phyloP scores from a whole-genome alignment of 1,140 invertebrate species.

The Bombyx mori region DNA sequence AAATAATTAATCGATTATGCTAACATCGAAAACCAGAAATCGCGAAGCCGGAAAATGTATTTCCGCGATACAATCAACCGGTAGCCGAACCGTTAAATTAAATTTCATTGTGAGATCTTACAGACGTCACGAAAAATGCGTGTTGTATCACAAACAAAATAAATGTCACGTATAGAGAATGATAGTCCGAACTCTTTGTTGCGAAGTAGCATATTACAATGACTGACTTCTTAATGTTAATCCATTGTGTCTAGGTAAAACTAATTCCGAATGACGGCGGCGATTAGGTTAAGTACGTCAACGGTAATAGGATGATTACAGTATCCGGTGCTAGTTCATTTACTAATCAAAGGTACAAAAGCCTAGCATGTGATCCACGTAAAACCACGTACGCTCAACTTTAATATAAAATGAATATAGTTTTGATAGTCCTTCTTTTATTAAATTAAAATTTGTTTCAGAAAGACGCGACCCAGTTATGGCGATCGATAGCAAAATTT shows the following conservation, averaged over 20 bases:
- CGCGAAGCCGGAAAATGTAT: slow-evolving; percentile 21
- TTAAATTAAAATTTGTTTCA: slow-evolving; percentile 28
- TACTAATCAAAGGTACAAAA: slow-evolving; percentile 47
- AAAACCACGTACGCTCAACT: neutral
- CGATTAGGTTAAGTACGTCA: slow-evolving; percentile 53
- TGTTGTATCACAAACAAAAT: slow-evolving; percentile 19
- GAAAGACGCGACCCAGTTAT: slow-evolving; percentile 32
- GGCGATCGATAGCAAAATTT: slow-evolving; percentile 38
- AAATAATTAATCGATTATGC: no score
- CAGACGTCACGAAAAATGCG: slow-evolving; percentile 27
- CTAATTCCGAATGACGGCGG: slow-evolving; percentile 40
- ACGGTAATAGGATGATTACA: slow-evolving; percentile 58
- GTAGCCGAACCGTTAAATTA: slow-evolving; percentile 36
- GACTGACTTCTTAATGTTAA: slow-evolving; percentile 23
- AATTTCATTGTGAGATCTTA: slow-evolving; percentile 25
- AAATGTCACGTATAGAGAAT: slow-evolving; percentile 1
- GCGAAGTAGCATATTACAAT: slow-evolving; percentile 8
- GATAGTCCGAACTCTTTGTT: slow-evolving; percentile 6
- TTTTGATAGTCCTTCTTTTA: slow-evolving; percentile 2
- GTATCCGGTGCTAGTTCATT: slow-evolving; percentile 52
- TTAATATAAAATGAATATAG: slow-evolving; percentile 4
- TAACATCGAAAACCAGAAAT: neutral
- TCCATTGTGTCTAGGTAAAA: slow-evolving; percentile 45
- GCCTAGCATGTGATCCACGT: slow-evolving; percentile 4
- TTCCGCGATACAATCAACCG: slow-evolving; percentile 17